Evolutionary conservation across 2,888 invertebrate species (phyloP).

Genomic region (Panopea generosa): DNA sequence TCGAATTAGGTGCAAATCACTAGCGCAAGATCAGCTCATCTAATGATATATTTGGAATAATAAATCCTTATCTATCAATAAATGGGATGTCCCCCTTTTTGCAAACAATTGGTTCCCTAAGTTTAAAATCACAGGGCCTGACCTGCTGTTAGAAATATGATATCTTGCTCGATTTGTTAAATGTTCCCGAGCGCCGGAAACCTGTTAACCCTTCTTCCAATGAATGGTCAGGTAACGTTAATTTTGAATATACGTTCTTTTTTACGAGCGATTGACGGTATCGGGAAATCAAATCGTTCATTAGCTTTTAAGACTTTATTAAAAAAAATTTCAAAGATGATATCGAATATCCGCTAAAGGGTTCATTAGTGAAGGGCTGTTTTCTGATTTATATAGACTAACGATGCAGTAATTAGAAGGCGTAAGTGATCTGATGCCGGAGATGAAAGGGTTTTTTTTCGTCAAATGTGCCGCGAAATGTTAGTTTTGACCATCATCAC

Average conservation of each 20-base stretch:
- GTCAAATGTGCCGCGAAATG: too few relatives aligned
- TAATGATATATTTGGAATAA: slow-evolving; percentile 26
- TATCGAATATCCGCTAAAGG: too few relatives aligned
- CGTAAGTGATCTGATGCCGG: too few relatives aligned
- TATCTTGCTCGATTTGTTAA: slow-evolving; percentile 8
- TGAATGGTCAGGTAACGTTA: too few relatives aligned
- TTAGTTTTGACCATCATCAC: too few relatives aligned
- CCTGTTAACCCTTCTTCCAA: too few relatives aligned
- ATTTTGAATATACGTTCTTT: not conserved
- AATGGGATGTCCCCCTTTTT: slow-evolving; percentile 11
- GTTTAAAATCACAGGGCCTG: slow-evolving; percentile 7
- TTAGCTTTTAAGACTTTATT: slow-evolving; percentile 23
- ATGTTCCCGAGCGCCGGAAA: not conserved
- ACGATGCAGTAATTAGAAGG: too few relatives aligned
- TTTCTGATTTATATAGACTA: too few relatives aligned
- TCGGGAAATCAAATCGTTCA: slow-evolving; percentile 11
- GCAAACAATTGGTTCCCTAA: slow-evolving; percentile 11
- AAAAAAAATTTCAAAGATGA: not conserved
- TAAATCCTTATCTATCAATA: slow-evolving; percentile 18
- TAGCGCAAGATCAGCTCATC: slow-evolving; percentile 14
- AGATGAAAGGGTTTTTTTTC: too few relatives aligned
- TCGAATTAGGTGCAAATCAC: slow-evolving; percentile 4
- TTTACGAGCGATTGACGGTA: slow-evolving; percentile 17
- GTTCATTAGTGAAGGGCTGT: too few relatives aligned
- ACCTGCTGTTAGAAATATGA: slow-evolving; percentile 27